A percentile compares a stretch with the other conserved stretches of the same genome.
These are phyloP conservation scores for Omphaloscelis lunosa DNA, from an alignment of 2,888 invertebrate species.

Conservation along the genomic window DNA sequence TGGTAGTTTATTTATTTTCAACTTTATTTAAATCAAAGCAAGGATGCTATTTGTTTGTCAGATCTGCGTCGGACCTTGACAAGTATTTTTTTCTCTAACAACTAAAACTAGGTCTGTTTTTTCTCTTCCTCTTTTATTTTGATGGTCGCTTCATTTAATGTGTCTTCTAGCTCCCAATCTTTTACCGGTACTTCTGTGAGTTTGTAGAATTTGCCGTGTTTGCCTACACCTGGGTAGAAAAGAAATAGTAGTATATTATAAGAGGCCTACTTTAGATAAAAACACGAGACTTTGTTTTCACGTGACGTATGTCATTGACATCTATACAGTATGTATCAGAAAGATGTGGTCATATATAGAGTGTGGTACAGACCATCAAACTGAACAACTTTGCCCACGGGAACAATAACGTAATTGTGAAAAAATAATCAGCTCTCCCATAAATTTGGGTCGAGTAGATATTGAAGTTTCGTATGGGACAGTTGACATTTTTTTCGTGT, in stretches of 20 bases:
- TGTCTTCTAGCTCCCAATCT: constrained; percentile 92
- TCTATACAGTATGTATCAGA: too few relatives aligned
- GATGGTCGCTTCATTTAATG: constrained; percentile 75
- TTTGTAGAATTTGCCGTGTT: constrained; percentile 92
- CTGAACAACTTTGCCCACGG: too few relatives aligned
- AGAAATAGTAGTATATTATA: not conserved
- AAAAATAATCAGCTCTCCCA: too few relatives aligned
- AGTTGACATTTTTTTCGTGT: too few relatives aligned
- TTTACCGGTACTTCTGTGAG: constrained; percentile 91
- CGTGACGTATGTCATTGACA: too few relatives aligned
- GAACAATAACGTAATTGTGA: too few relatives aligned
- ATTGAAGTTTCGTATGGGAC: too few relatives aligned
- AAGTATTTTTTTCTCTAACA: not conserved
- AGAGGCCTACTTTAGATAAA: not conserved
- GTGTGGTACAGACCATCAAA: too few relatives aligned
- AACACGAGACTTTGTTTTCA: too few relatives aligned
- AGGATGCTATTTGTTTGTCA: constrained; percentile 6
- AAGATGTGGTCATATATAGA: too few relatives aligned
- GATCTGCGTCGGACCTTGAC: not conserved
- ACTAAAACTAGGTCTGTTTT: constrained; percentile 11
- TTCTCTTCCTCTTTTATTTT: constrained; percentile 47
- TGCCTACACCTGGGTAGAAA: constrained; percentile 88
- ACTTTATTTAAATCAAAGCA: not conserved
- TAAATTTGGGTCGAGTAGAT: too few relatives aligned
- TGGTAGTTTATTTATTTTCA: not conserved